Conservation (phyloP, 1,140 invertebrate species). For the Drosophila teissieri region DNA sequence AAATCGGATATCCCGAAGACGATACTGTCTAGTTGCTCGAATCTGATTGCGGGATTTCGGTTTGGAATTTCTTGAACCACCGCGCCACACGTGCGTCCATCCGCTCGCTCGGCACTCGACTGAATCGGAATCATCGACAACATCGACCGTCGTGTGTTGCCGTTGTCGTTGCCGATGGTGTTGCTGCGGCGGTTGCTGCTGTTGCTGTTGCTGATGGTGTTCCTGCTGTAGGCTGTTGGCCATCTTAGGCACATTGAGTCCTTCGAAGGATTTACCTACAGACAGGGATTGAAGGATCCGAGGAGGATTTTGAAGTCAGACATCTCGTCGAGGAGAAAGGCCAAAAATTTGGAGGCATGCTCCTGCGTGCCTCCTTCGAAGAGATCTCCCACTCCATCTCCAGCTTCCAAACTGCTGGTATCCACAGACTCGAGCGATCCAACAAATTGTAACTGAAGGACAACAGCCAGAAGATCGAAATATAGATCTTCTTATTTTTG, state of each 20-base stretch:
- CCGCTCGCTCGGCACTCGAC: conserved; percentile 78
- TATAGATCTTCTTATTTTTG: too few species aligned
- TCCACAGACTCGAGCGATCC: too few species aligned
- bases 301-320: too few species aligned
- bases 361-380: too few species aligned
- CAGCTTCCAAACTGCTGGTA: too few species aligned
- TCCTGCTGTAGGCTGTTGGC: conserved; percentile 14
- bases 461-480: too few species aligned
- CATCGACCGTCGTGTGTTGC: conserved; percentile 39
- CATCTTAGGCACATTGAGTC: conserved; percentile 6
- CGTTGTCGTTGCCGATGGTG: conserved; percentile 36
- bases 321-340: too few species aligned
- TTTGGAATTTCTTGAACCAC: conserved; percentile 23
- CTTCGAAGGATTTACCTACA: too few species aligned
- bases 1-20: background rate
- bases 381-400: too few species aligned
- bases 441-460: too few species aligned
- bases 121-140: conserved; percentile 63
- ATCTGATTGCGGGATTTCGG: conserved; percentile 6
- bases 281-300: too few species aligned
- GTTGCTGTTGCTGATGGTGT: conserved; percentile 24
- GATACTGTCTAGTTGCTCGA: conserved; percentile 3
- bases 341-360: too few species aligned
- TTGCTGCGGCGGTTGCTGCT: background rate
- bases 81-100: conserved; percentile 69